Percentiles rank a stretch among this genome's conserved stretches.
phyloP scores from a whole-genome alignment of 1,140 invertebrate genomes.

The Heliothis subflexa region DNA sequence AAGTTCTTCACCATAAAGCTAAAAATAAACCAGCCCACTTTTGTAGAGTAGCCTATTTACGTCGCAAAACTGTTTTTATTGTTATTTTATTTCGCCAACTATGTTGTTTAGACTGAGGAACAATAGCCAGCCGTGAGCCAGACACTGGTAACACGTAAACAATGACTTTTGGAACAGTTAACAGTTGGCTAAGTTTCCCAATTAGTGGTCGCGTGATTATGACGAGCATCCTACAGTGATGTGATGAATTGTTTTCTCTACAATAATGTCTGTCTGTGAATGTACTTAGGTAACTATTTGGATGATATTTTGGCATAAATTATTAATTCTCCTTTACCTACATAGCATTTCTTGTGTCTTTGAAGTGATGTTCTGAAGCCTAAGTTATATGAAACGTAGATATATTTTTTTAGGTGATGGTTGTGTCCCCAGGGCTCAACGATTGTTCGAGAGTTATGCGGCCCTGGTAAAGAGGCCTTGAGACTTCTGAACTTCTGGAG shows the following conservation, averaged over 20 bases:
- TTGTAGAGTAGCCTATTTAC: neutral
- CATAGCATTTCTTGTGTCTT: too few species aligned
- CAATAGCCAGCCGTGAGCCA: too few species aligned
- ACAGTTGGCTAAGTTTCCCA: constrained; percentile 49
- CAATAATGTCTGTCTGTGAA: constrained; percentile 1
- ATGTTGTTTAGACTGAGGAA: neutral
- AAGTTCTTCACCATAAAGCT: too few species aligned
- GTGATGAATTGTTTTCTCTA: constrained; percentile 21
- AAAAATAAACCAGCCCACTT: neutral
- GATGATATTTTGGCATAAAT: neutral
- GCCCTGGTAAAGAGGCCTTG: too few species aligned
- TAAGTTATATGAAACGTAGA: too few species aligned
- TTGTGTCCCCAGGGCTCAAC: too few species aligned
- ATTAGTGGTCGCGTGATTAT: constrained; percentile 46
- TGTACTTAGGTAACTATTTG: neutral
- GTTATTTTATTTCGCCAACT: constrained; percentile 11
- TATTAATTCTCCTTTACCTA: neutral
- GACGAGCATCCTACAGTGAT: constrained; percentile 20
- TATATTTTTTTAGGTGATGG: too few species aligned
- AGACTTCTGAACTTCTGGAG: too few species aligned
- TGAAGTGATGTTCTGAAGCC: too few species aligned
- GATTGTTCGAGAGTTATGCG: too few species aligned
- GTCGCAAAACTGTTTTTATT: neutral
- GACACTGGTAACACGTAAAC: constrained; percentile 22
- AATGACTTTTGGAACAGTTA: constrained; percentile 48